Percentiles rank a stretch among this genome's conserved stretches.
phyloP scores from a whole-genome alignment of 1,140 invertebrate species.

The Drosophila kanapiae region DNA sequence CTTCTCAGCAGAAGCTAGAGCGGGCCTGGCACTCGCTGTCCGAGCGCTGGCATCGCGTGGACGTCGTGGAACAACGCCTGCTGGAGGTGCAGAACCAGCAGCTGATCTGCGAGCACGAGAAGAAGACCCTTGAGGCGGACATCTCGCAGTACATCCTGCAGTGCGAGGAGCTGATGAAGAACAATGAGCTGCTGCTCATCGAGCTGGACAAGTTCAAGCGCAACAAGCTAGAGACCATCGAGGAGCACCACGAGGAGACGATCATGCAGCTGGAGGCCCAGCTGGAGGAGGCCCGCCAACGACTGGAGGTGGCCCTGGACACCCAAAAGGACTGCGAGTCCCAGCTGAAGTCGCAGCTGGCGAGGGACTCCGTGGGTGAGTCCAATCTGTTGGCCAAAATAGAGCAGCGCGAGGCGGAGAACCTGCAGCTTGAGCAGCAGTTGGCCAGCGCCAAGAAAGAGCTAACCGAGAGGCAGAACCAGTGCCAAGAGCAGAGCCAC shows the following conservation, averaged over 20 bases:
- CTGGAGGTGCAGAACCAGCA: constrained; percentile 71
- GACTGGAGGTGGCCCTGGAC: constrained; percentile 84
- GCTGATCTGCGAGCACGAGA: constrained; percentile 85
- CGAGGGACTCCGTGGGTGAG: not conserved
- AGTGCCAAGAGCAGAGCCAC: not conserved
- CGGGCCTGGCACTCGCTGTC: constrained; percentile 77
- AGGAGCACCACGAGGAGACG: constrained; percentile 89
- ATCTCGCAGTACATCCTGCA: constrained; percentile 88
- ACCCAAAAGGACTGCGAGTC: constrained; percentile 14
- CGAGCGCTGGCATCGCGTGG: constrained; percentile 76
- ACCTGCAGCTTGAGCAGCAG: constrained; percentile 11
- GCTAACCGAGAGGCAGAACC: not conserved
- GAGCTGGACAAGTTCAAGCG: constrained; percentile 88
- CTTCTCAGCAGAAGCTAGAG: constrained; percentile 74
- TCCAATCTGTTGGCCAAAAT: constrained; percentile 1
- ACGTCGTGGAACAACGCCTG: constrained; percentile 79
- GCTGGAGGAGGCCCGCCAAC: constrained; percentile 86
- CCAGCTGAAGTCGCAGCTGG: constrained; percentile 11
- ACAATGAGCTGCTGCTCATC: constrained; percentile 88
- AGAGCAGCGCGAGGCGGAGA: constrained; percentile 5
- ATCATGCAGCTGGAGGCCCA: constrained; percentile 87
- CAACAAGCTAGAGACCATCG: constrained; percentile 88
- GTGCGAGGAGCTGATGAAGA: constrained; percentile 88
- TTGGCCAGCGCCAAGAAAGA: not conserved
- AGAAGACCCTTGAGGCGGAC: constrained; percentile 87